These are phyloP conservation scores for Bathybates hornii DNA, from an alignment of 2,113 vertebrate genomes.

Conservation along the genomic window DNA sequence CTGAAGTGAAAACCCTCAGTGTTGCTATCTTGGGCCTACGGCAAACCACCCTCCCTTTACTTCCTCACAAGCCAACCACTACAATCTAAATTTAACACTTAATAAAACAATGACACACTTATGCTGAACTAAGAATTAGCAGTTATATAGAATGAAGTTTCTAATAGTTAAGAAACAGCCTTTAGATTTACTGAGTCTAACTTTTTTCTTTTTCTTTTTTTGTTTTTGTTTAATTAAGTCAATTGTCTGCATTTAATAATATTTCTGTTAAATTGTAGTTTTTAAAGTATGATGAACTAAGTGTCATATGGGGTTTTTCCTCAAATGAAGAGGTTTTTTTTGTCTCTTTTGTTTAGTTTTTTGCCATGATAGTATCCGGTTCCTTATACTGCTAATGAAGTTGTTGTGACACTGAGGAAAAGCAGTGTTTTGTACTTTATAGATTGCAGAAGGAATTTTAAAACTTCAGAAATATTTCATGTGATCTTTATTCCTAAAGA, in stretches of 20 bases:
- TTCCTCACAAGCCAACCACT: not conserved
- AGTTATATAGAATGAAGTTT: not conserved
- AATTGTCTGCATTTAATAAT: not conserved
- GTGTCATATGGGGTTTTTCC: not conserved
- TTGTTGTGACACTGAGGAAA: not conserved
- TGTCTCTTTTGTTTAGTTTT: not conserved
- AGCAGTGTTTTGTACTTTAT: not conserved
- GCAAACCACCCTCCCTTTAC: not conserved
- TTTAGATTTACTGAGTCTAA: fast-evolving
- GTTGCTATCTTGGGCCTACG: not conserved
- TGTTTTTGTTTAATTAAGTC: not conserved
- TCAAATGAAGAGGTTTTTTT: not conserved
- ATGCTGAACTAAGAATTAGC: not conserved
- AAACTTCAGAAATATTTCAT: not conserved
- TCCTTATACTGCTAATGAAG: not conserved
- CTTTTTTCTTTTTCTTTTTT: not conserved
- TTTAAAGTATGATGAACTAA: not conserved
- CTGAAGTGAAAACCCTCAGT: not conserved
- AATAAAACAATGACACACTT: not conserved
- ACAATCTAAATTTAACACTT: not conserved
- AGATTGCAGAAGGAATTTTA: not conserved
- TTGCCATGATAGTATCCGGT: not conserved
- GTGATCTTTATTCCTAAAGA: not conserved
- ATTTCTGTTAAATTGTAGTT: not conserved
- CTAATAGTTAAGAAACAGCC: not conserved